Evolutionary conservation across 2,797 vertebrate genomes (phyloP).

Genomic region (Anabas testudineus): DNA sequence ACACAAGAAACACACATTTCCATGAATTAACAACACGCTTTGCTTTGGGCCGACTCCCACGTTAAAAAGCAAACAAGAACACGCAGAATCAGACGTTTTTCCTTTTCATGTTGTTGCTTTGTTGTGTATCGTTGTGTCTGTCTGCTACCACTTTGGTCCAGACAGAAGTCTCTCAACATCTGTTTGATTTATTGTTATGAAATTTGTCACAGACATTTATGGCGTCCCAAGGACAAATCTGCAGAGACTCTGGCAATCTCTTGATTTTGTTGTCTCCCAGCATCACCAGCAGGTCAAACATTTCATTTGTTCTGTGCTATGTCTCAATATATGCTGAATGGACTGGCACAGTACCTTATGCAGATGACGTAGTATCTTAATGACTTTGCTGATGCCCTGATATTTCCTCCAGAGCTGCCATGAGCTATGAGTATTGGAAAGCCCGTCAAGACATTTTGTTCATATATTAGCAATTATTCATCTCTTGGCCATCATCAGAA

Average conservation of each 20-base stretch:
- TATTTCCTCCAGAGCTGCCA: background rate
- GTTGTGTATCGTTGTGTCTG: background rate
- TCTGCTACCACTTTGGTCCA: background rate
- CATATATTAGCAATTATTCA: background rate
- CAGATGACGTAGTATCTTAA: background rate
- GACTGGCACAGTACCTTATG: background rate
- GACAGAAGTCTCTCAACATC: background rate
- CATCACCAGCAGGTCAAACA: background rate
- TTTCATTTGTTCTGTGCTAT: background rate
- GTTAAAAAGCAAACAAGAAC: background rate
- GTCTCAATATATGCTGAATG: background rate
- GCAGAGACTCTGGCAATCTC: background rate
- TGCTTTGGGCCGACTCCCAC: conserved; percentile 4
- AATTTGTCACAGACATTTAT: background rate
- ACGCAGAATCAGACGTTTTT: background rate
- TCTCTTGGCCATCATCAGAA: background rate
- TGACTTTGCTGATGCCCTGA: background rate
- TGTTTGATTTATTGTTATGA: background rate
- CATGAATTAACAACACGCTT: background rate
- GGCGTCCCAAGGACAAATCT: background rate
- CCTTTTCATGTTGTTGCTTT: background rate
- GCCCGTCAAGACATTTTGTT: background rate
- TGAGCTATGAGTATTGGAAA: background rate
- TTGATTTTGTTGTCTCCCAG: background rate
- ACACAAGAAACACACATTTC: background rate